phyloP scores from a whole-genome alignment of 2,797 vertebrate genomes.

The Stomatorhinus walkeri region DNA sequence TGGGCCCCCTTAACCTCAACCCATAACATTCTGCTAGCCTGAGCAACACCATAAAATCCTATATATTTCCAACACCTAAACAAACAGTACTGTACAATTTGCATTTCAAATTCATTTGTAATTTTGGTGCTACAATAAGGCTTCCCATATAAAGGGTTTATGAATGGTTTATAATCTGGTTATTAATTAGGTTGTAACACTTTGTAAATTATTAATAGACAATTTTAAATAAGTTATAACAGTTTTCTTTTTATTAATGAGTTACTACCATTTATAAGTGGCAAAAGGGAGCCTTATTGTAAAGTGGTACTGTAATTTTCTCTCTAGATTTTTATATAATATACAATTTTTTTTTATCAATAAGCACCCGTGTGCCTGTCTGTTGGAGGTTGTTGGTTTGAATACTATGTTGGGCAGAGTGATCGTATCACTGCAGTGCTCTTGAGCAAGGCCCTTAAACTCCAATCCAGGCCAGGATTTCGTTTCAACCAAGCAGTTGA shows the following conservation, averaged over 20 bases:
- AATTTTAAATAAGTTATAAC: neutral
- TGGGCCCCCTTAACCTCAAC: neutral
- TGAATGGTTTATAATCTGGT: neutral
- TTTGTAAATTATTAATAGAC: neutral
- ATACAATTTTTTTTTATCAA: neutral
- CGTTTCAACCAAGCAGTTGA: neutral
- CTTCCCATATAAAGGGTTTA: neutral
- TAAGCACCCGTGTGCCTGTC: neutral
- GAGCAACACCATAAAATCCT: neutral
- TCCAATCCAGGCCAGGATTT: neutral
- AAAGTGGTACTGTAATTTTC: neutral
- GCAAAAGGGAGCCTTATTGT: no score
- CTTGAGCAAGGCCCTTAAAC: neutral
- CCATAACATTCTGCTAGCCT: neutral
- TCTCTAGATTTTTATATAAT: neutral
- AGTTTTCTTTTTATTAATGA: neutral
- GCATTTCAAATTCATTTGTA: neutral
- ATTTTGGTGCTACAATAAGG: neutral
- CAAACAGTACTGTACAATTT: neutral
- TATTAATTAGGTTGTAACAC: neutral
- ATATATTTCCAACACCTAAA: neutral
- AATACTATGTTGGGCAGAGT: neutral
- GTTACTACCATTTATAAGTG: neutral
- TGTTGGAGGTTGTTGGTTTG: neutral
- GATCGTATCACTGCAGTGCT: neutral